A percentile compares a stretch with the other conserved stretches of the same genome.
Conservation (phyloP, 64 coral and sea anemone genomes). For the Stichodactyla mertensii region DNA sequence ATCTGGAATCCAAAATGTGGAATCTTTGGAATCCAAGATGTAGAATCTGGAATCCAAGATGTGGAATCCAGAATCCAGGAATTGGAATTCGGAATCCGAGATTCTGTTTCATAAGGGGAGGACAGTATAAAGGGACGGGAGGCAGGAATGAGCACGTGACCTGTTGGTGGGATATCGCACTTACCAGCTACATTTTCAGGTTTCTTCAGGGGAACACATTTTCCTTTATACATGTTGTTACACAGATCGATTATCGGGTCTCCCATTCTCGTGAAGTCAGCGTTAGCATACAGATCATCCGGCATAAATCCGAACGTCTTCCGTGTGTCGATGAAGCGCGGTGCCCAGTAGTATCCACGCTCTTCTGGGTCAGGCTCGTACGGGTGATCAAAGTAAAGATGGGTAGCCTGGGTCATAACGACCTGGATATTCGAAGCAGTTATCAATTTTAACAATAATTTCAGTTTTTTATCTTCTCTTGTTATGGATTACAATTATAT, state of each 20-base stretch:
- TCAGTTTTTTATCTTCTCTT: too few relatives aligned
- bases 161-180: neutral
- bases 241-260: slow-evolving; percentile 77
- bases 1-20: too few relatives aligned
- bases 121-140: too few relatives aligned
- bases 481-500: too few relatives aligned
- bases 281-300: slow-evolving; percentile 76
- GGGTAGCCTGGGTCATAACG: slow-evolving; percentile 84
- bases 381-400: slow-evolving; percentile 88
- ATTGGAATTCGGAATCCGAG: too few relatives aligned
- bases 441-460: neutral
- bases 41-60: too few relatives aligned
- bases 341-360: slow-evolving; percentile 95
- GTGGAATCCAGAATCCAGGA: too few relatives aligned
- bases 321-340: slow-evolving; percentile 79
- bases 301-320: slow-evolving; percentile 94
- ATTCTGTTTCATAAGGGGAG: too few relatives aligned
- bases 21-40: too few relatives aligned
- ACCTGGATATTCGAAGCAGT: slow-evolving; percentile 30
- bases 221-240: slow-evolving; percentile 87
- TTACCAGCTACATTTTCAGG: slow-evolving; percentile 83
- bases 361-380: slow-evolving; percentile 95
- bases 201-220: slow-evolving; percentile 76
- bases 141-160: too few relatives aligned
- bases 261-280: slow-evolving; percentile 85